These are phyloP conservation scores for Tachypleus tridentatus DNA, from an alignment of 1,140 invertebrate species.

Conservation along the genomic window DNA sequence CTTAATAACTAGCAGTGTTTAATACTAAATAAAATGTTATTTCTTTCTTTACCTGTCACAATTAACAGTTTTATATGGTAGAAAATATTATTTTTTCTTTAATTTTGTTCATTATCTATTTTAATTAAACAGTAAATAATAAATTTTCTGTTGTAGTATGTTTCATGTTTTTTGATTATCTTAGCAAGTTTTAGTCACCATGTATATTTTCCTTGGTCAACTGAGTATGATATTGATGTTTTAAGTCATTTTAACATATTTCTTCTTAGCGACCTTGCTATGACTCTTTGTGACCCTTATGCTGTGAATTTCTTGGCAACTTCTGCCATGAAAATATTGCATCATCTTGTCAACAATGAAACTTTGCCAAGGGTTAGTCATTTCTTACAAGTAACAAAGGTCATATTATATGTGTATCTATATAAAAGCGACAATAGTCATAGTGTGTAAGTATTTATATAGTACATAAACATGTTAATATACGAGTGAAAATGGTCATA, in stretches of 20 bases:
- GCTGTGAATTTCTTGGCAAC: slow-evolving; percentile 89
- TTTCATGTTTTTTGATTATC: slow-evolving; percentile 3
- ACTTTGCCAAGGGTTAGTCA: slow-evolving; percentile 56
- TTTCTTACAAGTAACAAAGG: background rate
- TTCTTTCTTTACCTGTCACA: too few relatives aligned
- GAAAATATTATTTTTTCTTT: too few relatives aligned
- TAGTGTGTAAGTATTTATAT: background rate
- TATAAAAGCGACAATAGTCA: background rate
- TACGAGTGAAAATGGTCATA: background rate
- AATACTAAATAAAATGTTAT: too few relatives aligned
- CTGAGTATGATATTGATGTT: background rate
- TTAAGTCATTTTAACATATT: background rate
- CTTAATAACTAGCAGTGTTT: too few relatives aligned
- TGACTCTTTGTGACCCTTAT: slow-evolving; percentile 95
- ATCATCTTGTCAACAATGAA: slow-evolving; percentile 81
- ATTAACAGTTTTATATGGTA: too few relatives aligned
- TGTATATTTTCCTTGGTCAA: slow-evolving; percentile 9
- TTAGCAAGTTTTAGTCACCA: slow-evolving; percentile 3
- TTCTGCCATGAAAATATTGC: slow-evolving; percentile 81
- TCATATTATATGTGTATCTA: background rate
- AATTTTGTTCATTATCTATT: too few relatives aligned
- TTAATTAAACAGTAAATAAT: too few relatives aligned
- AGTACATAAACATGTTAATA: background rate
- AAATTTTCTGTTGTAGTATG: background rate
- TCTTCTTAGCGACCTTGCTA: slow-evolving; percentile 62